These are phyloP conservation scores for Eremobia ochroleuca DNA, from an alignment of 2,888 invertebrate genomes.

Conservation along the genomic window DNA sequence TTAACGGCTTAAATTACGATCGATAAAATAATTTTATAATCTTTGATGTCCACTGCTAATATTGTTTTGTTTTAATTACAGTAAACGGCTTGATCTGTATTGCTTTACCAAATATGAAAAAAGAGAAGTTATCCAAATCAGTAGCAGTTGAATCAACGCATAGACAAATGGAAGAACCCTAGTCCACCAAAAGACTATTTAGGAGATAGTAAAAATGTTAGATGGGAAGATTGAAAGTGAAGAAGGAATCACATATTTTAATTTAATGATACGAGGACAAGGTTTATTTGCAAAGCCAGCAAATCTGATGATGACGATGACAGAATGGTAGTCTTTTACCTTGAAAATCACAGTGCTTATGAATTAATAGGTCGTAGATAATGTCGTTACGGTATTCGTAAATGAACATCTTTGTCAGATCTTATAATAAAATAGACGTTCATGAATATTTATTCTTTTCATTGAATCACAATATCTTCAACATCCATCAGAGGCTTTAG, in stretches of 20 bases:
- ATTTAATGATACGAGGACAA: background rate
- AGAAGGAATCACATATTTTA: background rate
- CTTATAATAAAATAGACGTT: background rate
- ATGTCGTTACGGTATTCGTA: background rate
- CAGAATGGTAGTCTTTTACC: slow-evolving; percentile 12
- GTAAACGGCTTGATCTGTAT: slow-evolving; percentile 82
- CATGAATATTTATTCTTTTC: background rate
- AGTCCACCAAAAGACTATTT: background rate
- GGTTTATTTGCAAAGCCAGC: background rate
- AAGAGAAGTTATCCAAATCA: slow-evolving; percentile 59
- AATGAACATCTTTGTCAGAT: background rate
- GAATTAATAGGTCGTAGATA: background rate
- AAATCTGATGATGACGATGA: background rate
- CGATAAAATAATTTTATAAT: background rate
- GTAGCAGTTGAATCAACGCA: background rate
- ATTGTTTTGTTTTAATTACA: slow-evolving; percentile 68
- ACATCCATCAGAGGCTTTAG: background rate
- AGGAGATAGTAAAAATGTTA: background rate
- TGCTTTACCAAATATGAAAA: slow-evolving; percentile 80
- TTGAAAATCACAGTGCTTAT: background rate
- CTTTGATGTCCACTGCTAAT: background rate
- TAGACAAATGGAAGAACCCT: slow-evolving; percentile 27
- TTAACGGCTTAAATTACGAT: background rate
- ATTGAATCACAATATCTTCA: background rate
- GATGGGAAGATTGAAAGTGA: background rate